Conservation (phyloP, 2,113 vertebrate species). For the Progne subis region DNA sequence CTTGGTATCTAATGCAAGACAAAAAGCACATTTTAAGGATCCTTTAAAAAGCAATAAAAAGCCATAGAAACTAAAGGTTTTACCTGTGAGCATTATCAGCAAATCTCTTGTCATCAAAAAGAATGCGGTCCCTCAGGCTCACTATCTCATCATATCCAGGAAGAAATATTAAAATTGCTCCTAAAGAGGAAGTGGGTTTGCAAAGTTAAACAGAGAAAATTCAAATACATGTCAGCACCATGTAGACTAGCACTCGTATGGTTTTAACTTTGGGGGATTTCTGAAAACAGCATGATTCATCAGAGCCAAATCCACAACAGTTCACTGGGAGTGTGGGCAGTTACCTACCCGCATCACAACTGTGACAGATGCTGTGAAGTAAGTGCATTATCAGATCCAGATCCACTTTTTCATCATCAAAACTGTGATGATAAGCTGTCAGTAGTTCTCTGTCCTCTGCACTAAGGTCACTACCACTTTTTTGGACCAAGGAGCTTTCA, state of each 20-base stretch:
- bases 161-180: conserved; percentile 86
- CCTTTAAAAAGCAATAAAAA: not conserved
- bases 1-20: conserved; percentile 81
- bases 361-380: conserved; percentile 86
- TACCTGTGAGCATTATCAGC: conserved; percentile 83
- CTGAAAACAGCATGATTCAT: not conserved
- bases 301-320: not conserved
- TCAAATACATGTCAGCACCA: not conserved
- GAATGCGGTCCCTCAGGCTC: conserved; percentile 85
- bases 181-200: conserved; percentile 66
- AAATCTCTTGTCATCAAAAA: conserved; percentile 91
- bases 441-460: conserved; percentile 87
- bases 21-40: conserved; percentile 1
- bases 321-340: not conserved
- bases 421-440: conserved; percentile 89
- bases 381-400: conserved; percentile 92
- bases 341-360: conserved; percentile 80
- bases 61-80: not conserved
- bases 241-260: not conserved
- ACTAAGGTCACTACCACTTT: conserved; percentile 72
- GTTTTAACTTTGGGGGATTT: not conserved
- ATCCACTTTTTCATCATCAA: conserved; percentile 91
- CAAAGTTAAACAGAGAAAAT: not conserved
- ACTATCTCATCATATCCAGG: conserved; percentile 96
- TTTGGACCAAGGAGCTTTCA: conserved; percentile 79